phyloP scores from a whole-genome alignment of 2,113 vertebrate species.

The Macroglossus sobrinus region DNA sequence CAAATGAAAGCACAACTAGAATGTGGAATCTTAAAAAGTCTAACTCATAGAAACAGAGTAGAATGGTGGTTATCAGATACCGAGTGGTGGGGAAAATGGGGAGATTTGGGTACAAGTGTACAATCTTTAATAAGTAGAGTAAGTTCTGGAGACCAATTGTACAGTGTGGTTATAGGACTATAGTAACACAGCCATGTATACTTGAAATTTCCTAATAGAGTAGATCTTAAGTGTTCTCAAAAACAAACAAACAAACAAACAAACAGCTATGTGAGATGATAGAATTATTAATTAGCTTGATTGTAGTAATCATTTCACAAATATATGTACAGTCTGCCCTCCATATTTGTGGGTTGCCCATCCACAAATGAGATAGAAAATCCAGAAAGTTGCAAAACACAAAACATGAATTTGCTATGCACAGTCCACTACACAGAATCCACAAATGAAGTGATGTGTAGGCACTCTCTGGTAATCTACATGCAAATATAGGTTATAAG shows the following conservation, averaged over 20 bases:
- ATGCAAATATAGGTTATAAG: fast-evolving
- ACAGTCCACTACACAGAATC: too few relatives aligned
- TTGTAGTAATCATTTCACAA: neutral
- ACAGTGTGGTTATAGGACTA: neutral
- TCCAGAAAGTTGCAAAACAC: neutral
- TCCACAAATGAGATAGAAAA: neutral
- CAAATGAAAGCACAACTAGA: neutral
- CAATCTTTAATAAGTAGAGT: neutral
- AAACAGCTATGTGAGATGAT: neutral
- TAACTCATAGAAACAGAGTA: neutral
- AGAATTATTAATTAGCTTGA: neutral
- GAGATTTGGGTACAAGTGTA: neutral
- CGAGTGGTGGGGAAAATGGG: neutral
- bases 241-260: too few relatives aligned
- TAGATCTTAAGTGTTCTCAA: neutral
- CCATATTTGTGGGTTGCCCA: too few relatives aligned
- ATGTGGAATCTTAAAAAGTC: neutral
- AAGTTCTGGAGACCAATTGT: neutral
- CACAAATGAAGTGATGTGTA: neutral
- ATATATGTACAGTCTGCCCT: neutral
- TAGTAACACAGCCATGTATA: neutral
- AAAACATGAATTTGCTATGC: neutral
- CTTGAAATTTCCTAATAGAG: neutral
- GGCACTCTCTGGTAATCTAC: neutral
- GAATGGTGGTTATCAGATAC: neutral